Percentiles rank a stretch among this genome's conserved stretches.
Evolutionary conservation across 2,113 vertebrate species (phyloP).

Genomic region (Gasterosteus aculeatus): DNA sequence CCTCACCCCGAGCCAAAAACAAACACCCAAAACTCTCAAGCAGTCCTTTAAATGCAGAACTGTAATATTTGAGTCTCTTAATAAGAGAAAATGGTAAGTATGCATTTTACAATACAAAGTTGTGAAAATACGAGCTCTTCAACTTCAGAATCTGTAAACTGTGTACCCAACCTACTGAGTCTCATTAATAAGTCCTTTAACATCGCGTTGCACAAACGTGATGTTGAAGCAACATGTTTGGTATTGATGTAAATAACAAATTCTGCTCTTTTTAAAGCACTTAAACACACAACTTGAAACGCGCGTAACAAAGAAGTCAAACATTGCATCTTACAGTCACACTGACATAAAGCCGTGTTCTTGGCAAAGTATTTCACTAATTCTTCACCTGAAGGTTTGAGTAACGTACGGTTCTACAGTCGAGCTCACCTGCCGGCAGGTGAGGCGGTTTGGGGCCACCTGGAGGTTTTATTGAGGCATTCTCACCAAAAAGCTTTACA

Average conservation of each 20-base stretch:
- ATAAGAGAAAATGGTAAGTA: neutral
- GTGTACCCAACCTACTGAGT: neutral
- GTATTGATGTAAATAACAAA: neutral
- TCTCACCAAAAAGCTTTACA: neutral
- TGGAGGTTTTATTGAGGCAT: no score
- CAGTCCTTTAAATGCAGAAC: slow-evolving; percentile 21
- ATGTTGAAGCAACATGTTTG: no score
- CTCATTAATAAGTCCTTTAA: neutral
- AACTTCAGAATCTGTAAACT: neutral
- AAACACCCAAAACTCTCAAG: slow-evolving; percentile 5
- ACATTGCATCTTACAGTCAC: neutral
- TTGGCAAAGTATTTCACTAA: neutral
- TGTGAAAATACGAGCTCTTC: neutral
- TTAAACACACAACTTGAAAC: neutral
- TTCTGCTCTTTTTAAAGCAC: neutral
- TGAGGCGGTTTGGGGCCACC: neutral
- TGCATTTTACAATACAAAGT: neutral
- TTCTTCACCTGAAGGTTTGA: neutral
- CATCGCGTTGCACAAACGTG: neutral
- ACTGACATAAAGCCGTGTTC: neutral
- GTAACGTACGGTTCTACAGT: neutral
- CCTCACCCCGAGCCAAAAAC: slow-evolving; percentile 28
- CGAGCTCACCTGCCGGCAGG: neutral
- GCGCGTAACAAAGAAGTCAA: neutral
- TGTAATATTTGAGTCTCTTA: slow-evolving; percentile 23